Percentiles rank a stretch among this genome's conserved stretches.
These are phyloP conservation scores for Bagarius yarrelli DNA, from an alignment of 2,113 vertebrate species.

Conservation along the genomic window DNA sequence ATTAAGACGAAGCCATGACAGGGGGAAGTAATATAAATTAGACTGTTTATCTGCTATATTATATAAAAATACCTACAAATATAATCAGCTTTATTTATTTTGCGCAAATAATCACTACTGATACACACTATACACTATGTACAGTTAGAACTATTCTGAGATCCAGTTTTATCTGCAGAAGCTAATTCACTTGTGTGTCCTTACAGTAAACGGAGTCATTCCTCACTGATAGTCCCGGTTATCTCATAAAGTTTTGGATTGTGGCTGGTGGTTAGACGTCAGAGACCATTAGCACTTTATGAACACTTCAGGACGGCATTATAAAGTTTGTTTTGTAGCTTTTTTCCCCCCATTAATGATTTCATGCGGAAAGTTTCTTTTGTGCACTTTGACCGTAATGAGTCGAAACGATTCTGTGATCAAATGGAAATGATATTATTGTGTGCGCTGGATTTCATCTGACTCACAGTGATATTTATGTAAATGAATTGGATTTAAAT, in stretches of 20 bases:
- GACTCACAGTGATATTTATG: not conserved
- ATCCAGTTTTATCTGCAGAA: not conserved
- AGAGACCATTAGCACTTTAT: not conserved
- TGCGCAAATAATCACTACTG: not conserved
- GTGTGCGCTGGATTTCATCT: not conserved
- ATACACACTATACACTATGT: not conserved
- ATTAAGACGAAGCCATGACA: not conserved
- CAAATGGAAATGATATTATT: not conserved
- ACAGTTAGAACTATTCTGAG: not conserved
- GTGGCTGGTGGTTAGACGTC: conserved; percentile 2
- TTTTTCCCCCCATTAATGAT: not conserved
- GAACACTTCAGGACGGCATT: not conserved
- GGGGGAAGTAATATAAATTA: not conserved
- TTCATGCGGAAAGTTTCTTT: not conserved
- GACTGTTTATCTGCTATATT: not conserved
- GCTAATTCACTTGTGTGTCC: not conserved
- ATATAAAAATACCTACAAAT: not conserved
- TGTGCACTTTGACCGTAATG: not conserved
- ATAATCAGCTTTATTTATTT: not conserved
- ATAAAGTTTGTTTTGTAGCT: not conserved
- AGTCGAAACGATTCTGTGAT: not conserved
- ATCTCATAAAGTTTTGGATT: conserved; percentile 1
- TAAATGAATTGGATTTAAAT: not conserved
- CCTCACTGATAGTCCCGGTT: not conserved
- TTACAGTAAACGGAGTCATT: not conserved